These are phyloP conservation scores for Hassar affinis DNA, from an alignment of 2,113 vertebrate genomes.

Conservation along the genomic window DNA sequence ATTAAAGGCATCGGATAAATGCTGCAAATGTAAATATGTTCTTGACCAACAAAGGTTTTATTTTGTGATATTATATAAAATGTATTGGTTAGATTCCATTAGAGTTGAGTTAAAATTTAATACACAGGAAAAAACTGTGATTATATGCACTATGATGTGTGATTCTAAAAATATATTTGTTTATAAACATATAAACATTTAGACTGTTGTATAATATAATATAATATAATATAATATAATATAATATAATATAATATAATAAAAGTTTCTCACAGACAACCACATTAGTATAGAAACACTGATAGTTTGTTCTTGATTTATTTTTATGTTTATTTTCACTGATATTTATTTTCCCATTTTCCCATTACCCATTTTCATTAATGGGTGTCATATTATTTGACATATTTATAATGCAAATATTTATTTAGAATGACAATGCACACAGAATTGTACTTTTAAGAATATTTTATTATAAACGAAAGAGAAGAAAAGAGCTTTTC, in stretches of 20 bases:
- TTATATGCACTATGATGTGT: background rate
- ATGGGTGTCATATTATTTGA: background rate
- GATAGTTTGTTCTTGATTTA: conserved; percentile 17
- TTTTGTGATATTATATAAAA: background rate
- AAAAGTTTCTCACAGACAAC: too few species aligned
- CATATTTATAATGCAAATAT: conserved; percentile 4
- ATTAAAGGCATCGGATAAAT: background rate
- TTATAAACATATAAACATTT: background rate
- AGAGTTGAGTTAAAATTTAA: background rate
- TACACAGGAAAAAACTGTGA: background rate
- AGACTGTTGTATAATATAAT: background rate
- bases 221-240: background rate
- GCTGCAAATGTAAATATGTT: background rate
- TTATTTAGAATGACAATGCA: conserved; percentile 7
- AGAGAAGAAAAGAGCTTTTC: conserved; percentile 34
- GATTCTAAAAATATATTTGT: background rate
- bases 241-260: too few species aligned
- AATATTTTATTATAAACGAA: conserved; percentile 69
- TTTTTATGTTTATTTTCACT: conserved; percentile 5
- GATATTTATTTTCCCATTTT: conserved; percentile 16
- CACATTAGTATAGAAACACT: too few species aligned
- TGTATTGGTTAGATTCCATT: background rate
- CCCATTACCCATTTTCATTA: too few species aligned
- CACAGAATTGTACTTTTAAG: conserved; percentile 4
- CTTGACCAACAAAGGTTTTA: background rate